Evolutionary conservation across 2,888 invertebrate species (phyloP).

Genomic region (Coelopa pilipes): DNA sequence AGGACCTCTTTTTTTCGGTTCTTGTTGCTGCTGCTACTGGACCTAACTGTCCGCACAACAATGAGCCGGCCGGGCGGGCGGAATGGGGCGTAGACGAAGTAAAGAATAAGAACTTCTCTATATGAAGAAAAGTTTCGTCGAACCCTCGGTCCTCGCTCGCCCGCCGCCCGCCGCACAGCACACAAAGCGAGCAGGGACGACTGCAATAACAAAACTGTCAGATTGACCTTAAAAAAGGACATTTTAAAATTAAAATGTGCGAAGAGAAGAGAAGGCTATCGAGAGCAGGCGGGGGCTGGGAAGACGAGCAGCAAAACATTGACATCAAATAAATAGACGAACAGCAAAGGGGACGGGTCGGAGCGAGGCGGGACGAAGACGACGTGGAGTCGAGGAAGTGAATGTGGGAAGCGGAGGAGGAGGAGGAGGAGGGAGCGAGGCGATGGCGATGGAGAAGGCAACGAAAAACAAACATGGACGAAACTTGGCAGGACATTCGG

Average conservation of each 20-base stretch:
- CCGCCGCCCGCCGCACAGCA: neutral
- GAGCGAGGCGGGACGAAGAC: too few species aligned
- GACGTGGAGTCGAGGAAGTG: too few species aligned
- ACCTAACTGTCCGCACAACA: conserved; percentile 17
- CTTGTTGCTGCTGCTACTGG: neutral
- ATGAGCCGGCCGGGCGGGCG: too few species aligned
- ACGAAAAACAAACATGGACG: conserved; percentile 12
- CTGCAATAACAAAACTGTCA: conserved; percentile 28
- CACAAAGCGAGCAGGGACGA: conserved; percentile 19
- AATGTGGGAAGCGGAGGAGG: too few species aligned
- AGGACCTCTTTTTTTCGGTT: conserved; percentile 11
- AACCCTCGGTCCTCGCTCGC: conserved; percentile 48
- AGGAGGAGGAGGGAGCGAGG: too few species aligned
- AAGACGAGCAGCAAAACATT: conserved; percentile 47
- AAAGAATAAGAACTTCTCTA: neutral
- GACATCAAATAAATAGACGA: conserved; percentile 62
- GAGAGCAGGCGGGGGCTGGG: conserved; percentile 36
- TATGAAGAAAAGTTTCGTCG: conserved; percentile 29
- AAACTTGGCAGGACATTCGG: conserved; percentile 32
- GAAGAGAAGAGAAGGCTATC: conserved; percentile 31
- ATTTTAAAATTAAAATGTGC: conserved; percentile 61
- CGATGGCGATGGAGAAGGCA: neutral
- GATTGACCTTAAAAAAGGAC: conserved; percentile 43
- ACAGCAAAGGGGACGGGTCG: conserved; percentile 56
- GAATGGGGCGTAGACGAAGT: too few species aligned